Evolutionary conservation across 2,113 vertebrate species (phyloP).

Genomic region (Perccottus glenii): DNA sequence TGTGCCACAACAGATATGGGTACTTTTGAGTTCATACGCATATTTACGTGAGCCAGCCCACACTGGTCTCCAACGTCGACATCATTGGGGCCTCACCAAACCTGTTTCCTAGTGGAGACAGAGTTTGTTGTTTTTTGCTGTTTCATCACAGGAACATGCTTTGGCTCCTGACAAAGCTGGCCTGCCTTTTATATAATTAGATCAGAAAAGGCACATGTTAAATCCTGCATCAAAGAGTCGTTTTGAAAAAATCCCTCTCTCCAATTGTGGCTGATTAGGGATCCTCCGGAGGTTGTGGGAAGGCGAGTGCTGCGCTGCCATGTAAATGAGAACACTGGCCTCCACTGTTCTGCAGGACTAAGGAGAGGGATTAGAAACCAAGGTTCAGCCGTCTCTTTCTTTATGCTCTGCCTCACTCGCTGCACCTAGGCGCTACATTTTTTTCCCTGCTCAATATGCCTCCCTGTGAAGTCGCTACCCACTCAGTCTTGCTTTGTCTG

Average conservation of each 20-base stretch:
- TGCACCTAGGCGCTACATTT: constrained; percentile 3
- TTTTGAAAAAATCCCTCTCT: constrained; percentile 70
- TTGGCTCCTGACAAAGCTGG: constrained; percentile 41
- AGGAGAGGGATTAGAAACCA: constrained; percentile 32
- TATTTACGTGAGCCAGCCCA: too few relatives aligned
- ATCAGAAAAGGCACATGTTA: constrained; percentile 59
- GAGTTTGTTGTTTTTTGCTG: constrained; percentile 38
- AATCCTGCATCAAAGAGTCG: constrained; percentile 71
- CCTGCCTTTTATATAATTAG: constrained; percentile 62
- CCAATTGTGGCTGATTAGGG: constrained; percentile 66
- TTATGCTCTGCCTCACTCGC: constrained; percentile 2
- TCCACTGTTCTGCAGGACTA: constrained; percentile 21
- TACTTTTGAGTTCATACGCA: too few relatives aligned
- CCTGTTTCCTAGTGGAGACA: constrained; percentile 14
- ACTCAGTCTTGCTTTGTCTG: constrained; percentile 16
- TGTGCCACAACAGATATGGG: background rate
- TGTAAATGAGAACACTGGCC: constrained; percentile 50
- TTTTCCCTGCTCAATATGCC: constrained; percentile 12
- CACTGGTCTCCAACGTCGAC: too few relatives aligned
- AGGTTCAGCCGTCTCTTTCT: constrained; percentile 35
- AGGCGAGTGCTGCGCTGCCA: constrained; percentile 35
- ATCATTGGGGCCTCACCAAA: constrained; percentile 1
- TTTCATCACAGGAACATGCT: constrained; percentile 32
- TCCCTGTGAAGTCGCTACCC: constrained; percentile 18
- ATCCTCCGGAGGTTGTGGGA: constrained; percentile 48